phyloP scores from a whole-genome alignment of 2,888 invertebrate species.

The Archips crataeganus region DNA sequence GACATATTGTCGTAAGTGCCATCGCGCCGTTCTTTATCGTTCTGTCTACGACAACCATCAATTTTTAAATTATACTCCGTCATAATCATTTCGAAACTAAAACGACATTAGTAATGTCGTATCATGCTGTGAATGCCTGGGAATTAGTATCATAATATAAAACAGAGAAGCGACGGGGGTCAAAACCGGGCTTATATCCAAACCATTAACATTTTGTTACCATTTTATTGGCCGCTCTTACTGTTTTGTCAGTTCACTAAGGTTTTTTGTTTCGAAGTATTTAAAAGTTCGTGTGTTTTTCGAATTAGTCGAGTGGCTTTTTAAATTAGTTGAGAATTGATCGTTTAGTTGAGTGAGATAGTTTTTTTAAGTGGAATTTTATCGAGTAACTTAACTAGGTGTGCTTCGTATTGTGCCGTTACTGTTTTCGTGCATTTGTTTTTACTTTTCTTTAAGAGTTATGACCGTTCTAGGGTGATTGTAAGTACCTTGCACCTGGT shows the following conservation, averaged over 20 bases:
- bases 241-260: slow-evolving; percentile 35
- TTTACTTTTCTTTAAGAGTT: too few relatives aligned
- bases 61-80: slow-evolving; percentile 36
- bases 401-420: background rate
- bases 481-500: too few relatives aligned
- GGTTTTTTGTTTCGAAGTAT: slow-evolving; percentile 30
- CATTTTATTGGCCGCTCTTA: slow-evolving; percentile 47
- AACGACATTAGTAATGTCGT: slow-evolving; percentile 42
- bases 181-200: slow-evolving; percentile 38
- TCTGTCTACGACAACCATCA: slow-evolving; percentile 33
- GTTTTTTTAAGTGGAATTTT: background rate
- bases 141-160: slow-evolving; percentile 33
- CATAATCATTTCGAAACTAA: slow-evolving; percentile 41
- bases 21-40: slow-evolving; percentile 24
- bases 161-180: slow-evolving; percentile 42
- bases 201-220: slow-evolving; percentile 45
- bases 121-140: slow-evolving; percentile 42
- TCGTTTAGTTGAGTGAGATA: background rate
- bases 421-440: too few relatives aligned
- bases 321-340: slow-evolving; percentile 11
- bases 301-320: slow-evolving; percentile 34
- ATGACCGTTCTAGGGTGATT: too few relatives aligned
- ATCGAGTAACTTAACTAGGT: slow-evolving; percentile 1
- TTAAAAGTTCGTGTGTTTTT: slow-evolving; percentile 36
- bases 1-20: slow-evolving; percentile 10